phyloP scores from a whole-genome alignment of 2,113 vertebrate species.

The Tricholaema leucomelas region DNA sequence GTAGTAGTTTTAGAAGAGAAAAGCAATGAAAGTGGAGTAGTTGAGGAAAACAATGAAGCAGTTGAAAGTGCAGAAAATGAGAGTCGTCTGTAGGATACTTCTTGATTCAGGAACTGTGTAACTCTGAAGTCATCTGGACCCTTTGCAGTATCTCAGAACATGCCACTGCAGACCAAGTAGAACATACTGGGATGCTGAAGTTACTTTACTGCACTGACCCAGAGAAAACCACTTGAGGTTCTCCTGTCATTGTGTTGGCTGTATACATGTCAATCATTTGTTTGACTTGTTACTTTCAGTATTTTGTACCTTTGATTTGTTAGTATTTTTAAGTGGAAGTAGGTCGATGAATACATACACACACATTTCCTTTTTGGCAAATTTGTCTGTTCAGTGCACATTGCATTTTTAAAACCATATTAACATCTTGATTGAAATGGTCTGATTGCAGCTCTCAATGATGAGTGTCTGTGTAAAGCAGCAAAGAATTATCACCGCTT shows the following conservation, averaged over 20 bases:
- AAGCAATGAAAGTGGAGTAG: not conserved
- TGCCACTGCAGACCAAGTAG: not conserved
- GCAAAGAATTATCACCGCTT: not conserved
- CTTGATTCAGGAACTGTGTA: not conserved
- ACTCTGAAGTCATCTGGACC: not conserved
- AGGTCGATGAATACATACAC: not conserved
- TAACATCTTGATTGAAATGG: not conserved
- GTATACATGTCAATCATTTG: not conserved
- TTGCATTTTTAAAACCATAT: not conserved
- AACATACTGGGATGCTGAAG: not conserved
- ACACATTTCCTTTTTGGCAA: not conserved
- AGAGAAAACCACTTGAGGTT: not conserved
- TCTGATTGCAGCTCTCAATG: not conserved
- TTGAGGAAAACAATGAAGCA: fast-evolving
- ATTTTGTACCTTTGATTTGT: not conserved
- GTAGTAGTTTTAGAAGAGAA: conserved; percentile 63
- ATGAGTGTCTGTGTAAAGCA: not conserved
- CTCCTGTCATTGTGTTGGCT: not conserved
- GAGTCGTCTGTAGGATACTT: not conserved
- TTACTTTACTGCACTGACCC: not conserved
- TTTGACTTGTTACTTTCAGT: not conserved
- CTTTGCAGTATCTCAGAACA: not conserved
- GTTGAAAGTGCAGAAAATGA: not conserved
- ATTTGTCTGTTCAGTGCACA: not conserved
- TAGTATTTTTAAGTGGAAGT: not conserved